Evolutionary conservation across 2,797 vertebrate species (phyloP).

Genomic region (Gymnothorax reevesii): DNA sequence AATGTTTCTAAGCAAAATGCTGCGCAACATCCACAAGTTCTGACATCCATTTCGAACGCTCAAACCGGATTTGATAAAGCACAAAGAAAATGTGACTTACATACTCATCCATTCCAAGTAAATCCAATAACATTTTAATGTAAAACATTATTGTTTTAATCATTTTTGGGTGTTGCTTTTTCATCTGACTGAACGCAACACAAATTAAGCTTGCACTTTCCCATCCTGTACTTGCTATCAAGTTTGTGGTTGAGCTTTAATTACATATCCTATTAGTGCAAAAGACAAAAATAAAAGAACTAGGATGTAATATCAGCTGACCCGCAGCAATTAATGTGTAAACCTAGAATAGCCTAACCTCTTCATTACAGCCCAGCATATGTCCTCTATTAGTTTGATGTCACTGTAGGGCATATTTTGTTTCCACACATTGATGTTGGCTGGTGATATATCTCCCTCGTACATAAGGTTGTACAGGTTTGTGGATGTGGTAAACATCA

Average conservation of each 20-base stretch:
- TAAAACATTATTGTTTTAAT: slow-evolving; percentile 31
- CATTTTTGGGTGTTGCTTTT: not conserved
- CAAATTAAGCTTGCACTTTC: not conserved
- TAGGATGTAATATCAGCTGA: slow-evolving; percentile 57
- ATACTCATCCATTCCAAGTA: not conserved
- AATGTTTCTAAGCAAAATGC: slow-evolving; percentile 10
- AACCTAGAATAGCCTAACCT: slow-evolving; percentile 80
- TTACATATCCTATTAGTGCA: slow-evolving; percentile 69
- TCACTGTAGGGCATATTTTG: slow-evolving; percentile 74
- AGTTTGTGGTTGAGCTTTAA: slow-evolving; percentile 25
- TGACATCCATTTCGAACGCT: slow-evolving; percentile 19
- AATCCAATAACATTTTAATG: slow-evolving; percentile 32
- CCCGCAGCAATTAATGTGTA: slow-evolving; percentile 73
- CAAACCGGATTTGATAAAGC: slow-evolving; percentile 8
- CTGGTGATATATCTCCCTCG: slow-evolving; percentile 81
- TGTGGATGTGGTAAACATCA: slow-evolving; percentile 83
- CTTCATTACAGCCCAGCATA: slow-evolving; percentile 79
- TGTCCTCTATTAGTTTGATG: slow-evolving; percentile 75
- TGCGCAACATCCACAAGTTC: not conserved
- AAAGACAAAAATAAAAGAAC: slow-evolving; percentile 49
- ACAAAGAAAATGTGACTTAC: slow-evolving; percentile 17
- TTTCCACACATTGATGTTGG: slow-evolving; percentile 74
- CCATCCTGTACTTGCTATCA: not conserved
- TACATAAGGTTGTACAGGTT: slow-evolving; percentile 83
- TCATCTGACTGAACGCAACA: slow-evolving; percentile 20